These are phyloP conservation scores for Eilema depressum DNA, from an alignment of 2,888 invertebrate species.

Conservation along the genomic window DNA sequence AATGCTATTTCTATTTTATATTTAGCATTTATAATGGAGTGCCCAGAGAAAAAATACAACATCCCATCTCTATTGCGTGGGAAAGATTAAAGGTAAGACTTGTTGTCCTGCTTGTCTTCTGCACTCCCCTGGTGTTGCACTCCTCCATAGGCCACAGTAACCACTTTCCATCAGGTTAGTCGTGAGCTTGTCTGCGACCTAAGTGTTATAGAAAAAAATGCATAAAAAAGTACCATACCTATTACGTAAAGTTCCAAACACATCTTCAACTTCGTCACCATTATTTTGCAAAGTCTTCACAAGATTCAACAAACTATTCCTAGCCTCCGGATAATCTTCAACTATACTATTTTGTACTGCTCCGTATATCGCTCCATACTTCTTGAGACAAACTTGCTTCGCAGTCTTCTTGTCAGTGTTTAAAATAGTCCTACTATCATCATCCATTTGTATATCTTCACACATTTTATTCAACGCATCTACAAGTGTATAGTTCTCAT, in stretches of 20 bases:
- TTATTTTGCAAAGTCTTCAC: constrained; percentile 56
- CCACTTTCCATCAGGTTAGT: too few relatives aligned
- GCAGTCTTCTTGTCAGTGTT: constrained; percentile 65
- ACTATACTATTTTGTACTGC: constrained; percentile 54
- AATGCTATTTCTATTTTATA: too few relatives aligned
- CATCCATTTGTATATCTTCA: constrained; percentile 63
- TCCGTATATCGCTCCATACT: constrained; percentile 66
- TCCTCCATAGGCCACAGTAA: too few relatives aligned
- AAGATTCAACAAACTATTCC: constrained; percentile 62
- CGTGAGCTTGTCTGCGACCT: too few relatives aligned
- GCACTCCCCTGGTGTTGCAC: too few relatives aligned
- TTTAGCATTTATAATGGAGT: too few relatives aligned
- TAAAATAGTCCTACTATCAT: constrained; percentile 65
- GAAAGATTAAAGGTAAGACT: too few relatives aligned
- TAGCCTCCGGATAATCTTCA: constrained; percentile 59
- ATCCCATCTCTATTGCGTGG: constrained; percentile 65
- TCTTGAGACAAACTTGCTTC: constrained; percentile 70
- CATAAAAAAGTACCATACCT: constrained; percentile 58
- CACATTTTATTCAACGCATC: constrained; percentile 66
- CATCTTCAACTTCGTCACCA: constrained; percentile 53
- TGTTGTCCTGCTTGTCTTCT: too few relatives aligned
- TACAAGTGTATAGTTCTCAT: constrained; percentile 62
- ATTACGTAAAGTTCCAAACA: constrained; percentile 64
- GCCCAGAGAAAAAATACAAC: too few relatives aligned
- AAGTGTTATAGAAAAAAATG: too few relatives aligned